Base-by-base conservation (phyloP, 2,113 vertebrate species). In the Hippotragus niger region DNA sequence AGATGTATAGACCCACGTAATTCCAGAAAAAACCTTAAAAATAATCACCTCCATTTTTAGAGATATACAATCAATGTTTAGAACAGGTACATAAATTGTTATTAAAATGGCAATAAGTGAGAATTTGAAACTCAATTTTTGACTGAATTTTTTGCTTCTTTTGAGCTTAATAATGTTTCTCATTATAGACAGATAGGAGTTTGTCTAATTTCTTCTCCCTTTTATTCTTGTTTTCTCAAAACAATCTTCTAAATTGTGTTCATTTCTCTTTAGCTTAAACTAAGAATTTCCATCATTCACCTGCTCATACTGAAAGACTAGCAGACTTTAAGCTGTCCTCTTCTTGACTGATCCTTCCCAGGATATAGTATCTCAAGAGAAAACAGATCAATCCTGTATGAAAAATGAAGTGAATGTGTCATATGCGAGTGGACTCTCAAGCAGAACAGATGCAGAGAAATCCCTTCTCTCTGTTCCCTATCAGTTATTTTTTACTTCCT, bases 311-410 rank as follows among this genome's bases (percentile, higher is more conserved):
- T 87, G 84, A 2, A 96, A 94, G 96, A 43, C 15, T 27, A 85
- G n/a, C 0, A 71, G 21, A 93, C 45, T 97, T 98, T 50, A 94
- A 92, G 14, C 85, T 98, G 93, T 97, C 93, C 76, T 29, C 0
- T 4, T 94, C 3, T 84, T 95, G 78, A 96, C 71, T 97, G 50
- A 50, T 90, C 3, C 9, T 97, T 8, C n/a, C 27, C 85, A 2
- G 2, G 83, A 98, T 91, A 96, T 52, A 52, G 19, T 84, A 96
- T 97, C 96, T 89, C 84, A 94, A 95, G 96, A 98, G 94, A 96
- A 4, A 95, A 43, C 45, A 87, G 2, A 82, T 97, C 82, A 91
- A 95, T 97, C 88, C 25, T 82, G 33, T 19, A 60, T 94, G 74
- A 95, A 98, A 90, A 97, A 96, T 98, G 62, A 95, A 60, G 53